A percentile compares a stretch with the other conserved stretches of the same genome.
Evolutionary conservation across 2,797 vertebrate genomes (phyloP).

Genomic region (Chelonia mydas): DNA sequence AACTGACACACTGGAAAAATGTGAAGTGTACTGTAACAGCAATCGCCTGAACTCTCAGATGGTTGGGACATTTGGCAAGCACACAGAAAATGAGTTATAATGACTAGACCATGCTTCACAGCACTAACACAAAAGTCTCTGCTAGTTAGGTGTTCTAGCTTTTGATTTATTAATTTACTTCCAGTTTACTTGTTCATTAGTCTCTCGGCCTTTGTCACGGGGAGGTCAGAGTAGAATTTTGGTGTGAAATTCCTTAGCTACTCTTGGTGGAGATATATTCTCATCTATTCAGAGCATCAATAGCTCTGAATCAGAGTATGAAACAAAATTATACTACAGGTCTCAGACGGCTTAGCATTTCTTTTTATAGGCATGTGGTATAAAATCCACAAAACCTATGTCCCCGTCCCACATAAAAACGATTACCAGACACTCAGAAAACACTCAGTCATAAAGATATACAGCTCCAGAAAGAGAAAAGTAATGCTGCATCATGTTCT

Average conservation of each 20-base stretch:
- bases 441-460: slow-evolving; percentile 14
- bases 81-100: not conserved
- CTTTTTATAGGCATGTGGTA: not conserved
- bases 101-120: not conserved
- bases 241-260: not conserved
- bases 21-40: not conserved
- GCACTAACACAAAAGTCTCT: not conserved
- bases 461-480: slow-evolving; percentile 30
- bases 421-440: slow-evolving; percentile 16
- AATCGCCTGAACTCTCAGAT: not conserved
- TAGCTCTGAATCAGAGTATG: not conserved
- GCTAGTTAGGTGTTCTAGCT: not conserved
- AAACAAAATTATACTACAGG: not conserved
- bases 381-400: not conserved
- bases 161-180: not conserved
- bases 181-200: not conserved
- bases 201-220: not conserved
- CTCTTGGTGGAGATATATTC: not conserved
- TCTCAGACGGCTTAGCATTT: slow-evolving; percentile 15
- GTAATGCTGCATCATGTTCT: not conserved
- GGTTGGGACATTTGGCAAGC: not conserved
- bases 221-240: not conserved
- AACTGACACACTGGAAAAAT: not conserved
- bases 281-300: not conserved
- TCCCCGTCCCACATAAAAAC: slow-evolving; percentile 37